Evolutionary conservation across 2,113 vertebrate genomes (phyloP), one percentile per base, ranked within the genome.

Genomic region (Hyperopisus bebe): DNA sequence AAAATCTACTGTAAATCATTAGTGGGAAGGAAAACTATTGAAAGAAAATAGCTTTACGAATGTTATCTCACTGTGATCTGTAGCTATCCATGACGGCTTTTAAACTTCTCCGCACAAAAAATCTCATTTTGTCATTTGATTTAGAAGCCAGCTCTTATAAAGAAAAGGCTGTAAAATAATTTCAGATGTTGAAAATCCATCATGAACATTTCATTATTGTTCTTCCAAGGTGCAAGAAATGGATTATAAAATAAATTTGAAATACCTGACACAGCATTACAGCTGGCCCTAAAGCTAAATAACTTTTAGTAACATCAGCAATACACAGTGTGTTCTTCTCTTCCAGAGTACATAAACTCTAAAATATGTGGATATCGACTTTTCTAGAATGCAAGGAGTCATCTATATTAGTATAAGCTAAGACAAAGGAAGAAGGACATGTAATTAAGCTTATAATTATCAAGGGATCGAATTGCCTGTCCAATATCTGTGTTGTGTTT

Each of bases 261-360:
- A 86, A 86, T 50, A 47, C n/a, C 44, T 50, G 83, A 86, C 44
- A 86, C 24, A 17, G 83, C 21, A 86, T 86, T 86, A 86, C n/a
- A 80, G 74, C 13, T 19, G 31, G 17, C 35, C 27, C 35, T 80
- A 80, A 17, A 42, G 15, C 74, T 80, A 17, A 77, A 39, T 39
- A 39, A 77, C 35, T 66, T 66, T 66, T 27, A 66, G 62, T 27
- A 66, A 27, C n/a, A 27, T 27, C 62, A 66, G n/a, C 62, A 66
- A 31, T 10, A 62, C 62, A 27, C 62, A 66, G 31, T 77, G 11
- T 42, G 3, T 42, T 74, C 66, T 35, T 80, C 74, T 42, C 35
- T 80, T 70, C 27, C 27, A 70, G 62, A 70, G 62, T 31, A 27
- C 27, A 70, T 70, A 42, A 80, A 80, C 31, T 77, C 35, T 42